Conservation (phyloP, 2,113 vertebrate species). For the Ceratotherium simum region DNA sequence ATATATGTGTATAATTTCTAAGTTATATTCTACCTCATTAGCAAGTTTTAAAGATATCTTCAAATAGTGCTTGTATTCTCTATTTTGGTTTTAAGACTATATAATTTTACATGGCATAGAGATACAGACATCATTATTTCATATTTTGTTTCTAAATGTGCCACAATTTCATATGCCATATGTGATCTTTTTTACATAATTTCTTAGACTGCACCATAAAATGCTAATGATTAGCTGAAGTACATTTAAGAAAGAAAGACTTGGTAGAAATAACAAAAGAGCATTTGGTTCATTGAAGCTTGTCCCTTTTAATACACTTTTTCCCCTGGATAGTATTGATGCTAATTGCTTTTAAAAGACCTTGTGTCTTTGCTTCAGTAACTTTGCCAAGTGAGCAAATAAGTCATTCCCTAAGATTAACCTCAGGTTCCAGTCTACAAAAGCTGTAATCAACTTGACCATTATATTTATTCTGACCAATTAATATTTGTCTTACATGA, state of each 20-base stretch:
- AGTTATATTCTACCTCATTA: neutral
- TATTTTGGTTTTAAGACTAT: neutral
- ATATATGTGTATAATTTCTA: neutral
- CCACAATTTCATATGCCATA: conserved; percentile 9
- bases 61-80: neutral
- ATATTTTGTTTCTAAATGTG: neutral
- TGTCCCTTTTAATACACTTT: neutral
- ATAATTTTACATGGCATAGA: neutral
- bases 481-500: neutral
- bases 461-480: neutral
- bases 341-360: conserved; percentile 49
- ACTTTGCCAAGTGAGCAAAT: neutral
- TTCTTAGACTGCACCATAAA: conserved; percentile 28
- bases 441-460: neutral
- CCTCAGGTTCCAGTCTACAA: neutral
- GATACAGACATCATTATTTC: neutral
- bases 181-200: neutral
- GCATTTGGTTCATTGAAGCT: conserved; percentile 2
- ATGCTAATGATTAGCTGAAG: conserved; percentile 1
- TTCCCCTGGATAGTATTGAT: neutral
- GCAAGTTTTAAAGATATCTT: neutral
- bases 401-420: conserved; percentile 16
- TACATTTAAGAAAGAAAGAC: neutral
- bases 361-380: neutral
- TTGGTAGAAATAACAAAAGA: neutral